These are phyloP conservation scores for Teleogryllus oceanicus DNA, from an alignment of 2,888 invertebrate genomes.

Conservation along the genomic window DNA sequence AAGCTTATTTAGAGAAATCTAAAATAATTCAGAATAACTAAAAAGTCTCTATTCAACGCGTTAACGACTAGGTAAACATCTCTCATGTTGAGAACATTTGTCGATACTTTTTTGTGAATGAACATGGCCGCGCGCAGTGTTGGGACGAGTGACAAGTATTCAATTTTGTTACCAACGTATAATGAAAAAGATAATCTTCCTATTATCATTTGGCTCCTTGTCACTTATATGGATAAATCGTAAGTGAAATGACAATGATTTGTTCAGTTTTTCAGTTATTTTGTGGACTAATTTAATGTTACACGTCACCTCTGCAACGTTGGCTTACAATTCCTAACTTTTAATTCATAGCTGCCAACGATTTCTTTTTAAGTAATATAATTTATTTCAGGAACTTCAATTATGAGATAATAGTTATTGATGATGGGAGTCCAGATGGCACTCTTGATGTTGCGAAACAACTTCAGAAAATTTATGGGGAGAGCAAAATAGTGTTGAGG, in stretches of 20 bases:
- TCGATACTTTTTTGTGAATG: neutral
- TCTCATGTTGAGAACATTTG: too few species aligned
- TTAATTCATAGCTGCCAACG: neutral
- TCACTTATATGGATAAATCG: constrained; percentile 74
- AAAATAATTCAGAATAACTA: too few species aligned
- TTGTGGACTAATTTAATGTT: constrained; percentile 2
- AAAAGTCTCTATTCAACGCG: too few species aligned
- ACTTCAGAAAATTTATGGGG: constrained; percentile 85
- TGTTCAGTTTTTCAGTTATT: neutral
- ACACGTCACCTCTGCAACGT: neutral
- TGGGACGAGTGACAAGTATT: constrained; percentile 65
- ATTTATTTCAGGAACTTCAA: constrained; percentile 61
- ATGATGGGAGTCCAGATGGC: constrained; percentile 98
- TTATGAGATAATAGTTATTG: constrained; percentile 94
- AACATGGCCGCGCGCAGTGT: neutral
- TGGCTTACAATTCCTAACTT: neutral
- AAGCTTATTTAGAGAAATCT: too few species aligned
- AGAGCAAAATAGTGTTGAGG: constrained; percentile 78
- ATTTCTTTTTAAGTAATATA: constrained; percentile 32
- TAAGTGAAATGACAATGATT: constrained; percentile 53
- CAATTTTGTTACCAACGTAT: constrained; percentile 91
- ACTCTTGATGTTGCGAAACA: constrained; percentile 89
- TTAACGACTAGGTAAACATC: too few species aligned
- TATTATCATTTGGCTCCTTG: constrained; percentile 91
- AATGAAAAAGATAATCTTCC: constrained; percentile 98